phyloP scores from a whole-genome alignment of 2,888 invertebrate genomes.

The Epinotia ramella region DNA sequence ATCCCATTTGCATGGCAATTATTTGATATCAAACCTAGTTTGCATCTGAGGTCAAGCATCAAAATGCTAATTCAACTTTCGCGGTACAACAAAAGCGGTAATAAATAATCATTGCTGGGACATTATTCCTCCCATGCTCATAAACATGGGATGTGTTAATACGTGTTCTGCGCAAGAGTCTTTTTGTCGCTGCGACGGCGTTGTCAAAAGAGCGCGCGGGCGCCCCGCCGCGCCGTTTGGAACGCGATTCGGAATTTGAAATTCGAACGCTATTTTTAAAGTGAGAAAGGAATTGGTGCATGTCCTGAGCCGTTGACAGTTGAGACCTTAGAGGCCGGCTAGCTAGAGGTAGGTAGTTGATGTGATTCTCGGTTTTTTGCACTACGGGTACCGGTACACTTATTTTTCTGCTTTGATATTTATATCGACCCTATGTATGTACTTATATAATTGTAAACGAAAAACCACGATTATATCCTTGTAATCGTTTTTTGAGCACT shows the following conservation, averaged over 20 bases:
- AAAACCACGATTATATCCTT: no score
- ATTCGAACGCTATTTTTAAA: slow-evolving; percentile 50
- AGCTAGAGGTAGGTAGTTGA: neutral
- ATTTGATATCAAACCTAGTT: slow-evolving; percentile 38
- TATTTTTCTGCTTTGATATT: no score
- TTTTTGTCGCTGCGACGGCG: slow-evolving; percentile 60
- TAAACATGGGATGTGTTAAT: slow-evolving; percentile 77
- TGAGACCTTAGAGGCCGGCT: neutral
- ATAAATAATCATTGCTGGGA: slow-evolving; percentile 75
- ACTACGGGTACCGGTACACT: no score
- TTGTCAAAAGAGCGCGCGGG: slow-evolving; percentile 71
- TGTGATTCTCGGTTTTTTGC: no score
- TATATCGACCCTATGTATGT: no score
- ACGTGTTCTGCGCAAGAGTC: slow-evolving; percentile 60
- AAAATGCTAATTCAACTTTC: slow-evolving; percentile 51
- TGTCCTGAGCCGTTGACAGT: slow-evolving; percentile 4
- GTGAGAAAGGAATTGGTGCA: slow-evolving; percentile 28
- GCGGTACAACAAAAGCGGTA: slow-evolving; percentile 70
- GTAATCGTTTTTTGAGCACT: no score
- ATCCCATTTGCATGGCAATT: slow-evolving; percentile 30
- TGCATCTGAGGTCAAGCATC: slow-evolving; percentile 36
- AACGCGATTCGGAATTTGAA: slow-evolving; percentile 58
- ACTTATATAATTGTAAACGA: no score
- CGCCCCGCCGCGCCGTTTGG: slow-evolving; percentile 72
- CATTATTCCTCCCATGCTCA: slow-evolving; percentile 71